Percentiles rank a stretch among this genome's conserved stretches.
phyloP scores from a whole-genome alignment of 2,113 vertebrate genomes.

The Lipotes vexillifer region DNA sequence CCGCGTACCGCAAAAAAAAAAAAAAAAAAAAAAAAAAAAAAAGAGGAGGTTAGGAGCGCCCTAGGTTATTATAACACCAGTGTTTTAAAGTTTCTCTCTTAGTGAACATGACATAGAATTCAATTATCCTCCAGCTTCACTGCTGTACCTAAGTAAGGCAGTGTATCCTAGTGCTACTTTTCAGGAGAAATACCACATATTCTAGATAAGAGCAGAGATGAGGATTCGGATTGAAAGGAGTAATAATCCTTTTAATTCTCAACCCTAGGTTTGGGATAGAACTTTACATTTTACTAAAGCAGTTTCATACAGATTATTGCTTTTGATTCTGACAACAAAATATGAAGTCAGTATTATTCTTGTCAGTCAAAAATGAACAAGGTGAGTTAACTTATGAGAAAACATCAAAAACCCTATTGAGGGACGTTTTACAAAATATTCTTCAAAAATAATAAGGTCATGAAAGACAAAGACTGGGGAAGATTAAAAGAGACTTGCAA shows the following conservation, averaged over 20 bases:
- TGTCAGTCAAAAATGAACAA: not conserved
- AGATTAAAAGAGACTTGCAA: not conserved
- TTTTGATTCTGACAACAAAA: slow-evolving; percentile 24
- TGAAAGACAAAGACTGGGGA: not conserved
- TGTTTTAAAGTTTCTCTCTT: not conserved
- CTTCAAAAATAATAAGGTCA: not conserved
- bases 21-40: too few relatives aligned
- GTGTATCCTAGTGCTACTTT: not conserved
- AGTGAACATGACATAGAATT: not conserved
- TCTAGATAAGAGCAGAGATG: not conserved
- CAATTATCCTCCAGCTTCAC: not conserved
- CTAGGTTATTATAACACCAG: not conserved
- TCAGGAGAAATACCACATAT: not conserved
- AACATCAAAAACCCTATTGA: not conserved
- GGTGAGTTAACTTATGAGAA: not conserved
- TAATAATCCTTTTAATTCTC: not conserved
- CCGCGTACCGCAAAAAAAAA: too few relatives aligned
- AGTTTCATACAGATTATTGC: not conserved
- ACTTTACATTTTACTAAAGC: slow-evolving; percentile 16
- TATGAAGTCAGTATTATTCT: not conserved
- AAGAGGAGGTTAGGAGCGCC: not conserved
- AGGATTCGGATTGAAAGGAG: not conserved
- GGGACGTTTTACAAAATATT: not conserved
- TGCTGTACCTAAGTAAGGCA: not conserved
- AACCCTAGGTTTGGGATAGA: not conserved